These are phyloP conservation scores for Platynereis dumerilii DNA, from an alignment of 2,888 invertebrate genomes.

Conservation along the genomic window DNA sequence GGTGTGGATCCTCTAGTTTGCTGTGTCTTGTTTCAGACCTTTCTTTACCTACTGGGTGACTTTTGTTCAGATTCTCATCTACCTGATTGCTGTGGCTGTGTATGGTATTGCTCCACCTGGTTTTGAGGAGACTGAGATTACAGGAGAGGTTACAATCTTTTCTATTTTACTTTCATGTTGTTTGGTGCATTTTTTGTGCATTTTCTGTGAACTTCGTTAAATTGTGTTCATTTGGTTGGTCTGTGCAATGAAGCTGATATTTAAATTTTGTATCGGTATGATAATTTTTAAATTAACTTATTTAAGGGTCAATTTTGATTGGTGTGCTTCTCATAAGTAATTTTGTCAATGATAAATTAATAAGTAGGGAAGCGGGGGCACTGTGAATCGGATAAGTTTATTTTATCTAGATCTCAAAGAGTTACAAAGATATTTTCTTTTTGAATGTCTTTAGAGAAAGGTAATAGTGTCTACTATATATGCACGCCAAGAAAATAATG, in stretches of 20 bases:
- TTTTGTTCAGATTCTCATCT: constrained; percentile 90
- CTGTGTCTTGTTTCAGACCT: constrained; percentile 70
- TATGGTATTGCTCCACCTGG: constrained; percentile 97
- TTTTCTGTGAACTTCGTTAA: neutral
- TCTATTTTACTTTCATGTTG: neutral
- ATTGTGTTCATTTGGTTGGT: neutral
- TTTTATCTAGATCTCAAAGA: too few species aligned
- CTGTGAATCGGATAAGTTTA: too few species aligned
- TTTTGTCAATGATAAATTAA: too few species aligned
- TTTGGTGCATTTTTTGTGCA: neutral
- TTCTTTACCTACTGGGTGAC: constrained; percentile 99
- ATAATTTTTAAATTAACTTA: too few species aligned
- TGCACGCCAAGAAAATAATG: too few species aligned
- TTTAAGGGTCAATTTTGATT: too few species aligned
- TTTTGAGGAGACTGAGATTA: constrained; percentile 76
- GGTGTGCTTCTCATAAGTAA: too few species aligned
- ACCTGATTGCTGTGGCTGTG: constrained; percentile 86
- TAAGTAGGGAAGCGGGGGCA: too few species aligned
- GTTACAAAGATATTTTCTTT: too few species aligned
- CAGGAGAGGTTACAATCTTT: constrained; percentile 38
- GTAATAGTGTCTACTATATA: too few species aligned
- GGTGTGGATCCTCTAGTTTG: neutral
- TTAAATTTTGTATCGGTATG: neutral
- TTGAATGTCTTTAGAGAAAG: too few species aligned
- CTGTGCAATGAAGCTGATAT: neutral